Evolutionary conservation across 2,797 vertebrate species (phyloP), one percentile per base, ranked within the genome.

Genomic region (Silurus lanzhouensis): DNA sequence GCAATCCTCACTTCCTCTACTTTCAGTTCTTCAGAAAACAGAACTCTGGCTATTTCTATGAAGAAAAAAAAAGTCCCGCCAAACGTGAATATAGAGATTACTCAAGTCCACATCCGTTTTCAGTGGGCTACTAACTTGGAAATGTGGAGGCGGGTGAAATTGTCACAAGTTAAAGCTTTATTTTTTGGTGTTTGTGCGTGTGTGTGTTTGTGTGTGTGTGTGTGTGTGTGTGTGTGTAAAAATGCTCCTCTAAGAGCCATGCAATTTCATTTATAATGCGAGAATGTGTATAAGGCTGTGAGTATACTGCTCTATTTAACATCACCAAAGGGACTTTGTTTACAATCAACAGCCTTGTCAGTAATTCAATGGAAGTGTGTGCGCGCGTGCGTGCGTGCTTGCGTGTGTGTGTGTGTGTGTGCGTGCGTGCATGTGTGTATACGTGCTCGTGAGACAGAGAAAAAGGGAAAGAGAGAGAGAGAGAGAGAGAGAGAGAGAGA

Each of bases 301-400:
- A 14, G 67, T 31, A 10, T 52, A 55, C 31, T 48, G 15, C 10
- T 44, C 22, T 78, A 68, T 61, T 5, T 8, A n/a, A 58, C 90
- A 90, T 90, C 91, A 90, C 91, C 55, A 13, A 1, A 48, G 20
- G 27, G 87, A 88, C 55, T 85, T 76, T 93, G 91, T 92, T 94
- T 92, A 93, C 90, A 93, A 90, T 89, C 88, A 89, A 92, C 90
- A 92, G 87, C 87, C 66, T 85, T 94, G 94, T 93, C 94, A 93
- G 95, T 95, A 95, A 95, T 92, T 90, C 82, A 83, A 61, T 25
- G 46, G 80, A 77, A 25, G 52, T 55, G 64, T 61, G 22, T 78
- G 46, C 2, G 27, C n/a, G 22, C 38, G 19, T 48, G 17, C 25
- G 44, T 67, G 25, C 68, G 64, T 22, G n/a, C n/a, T n/a, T 31